These are phyloP conservation scores for Choreutis nemorana DNA, from an alignment of 2,888 invertebrate species.

Conservation along the genomic window DNA sequence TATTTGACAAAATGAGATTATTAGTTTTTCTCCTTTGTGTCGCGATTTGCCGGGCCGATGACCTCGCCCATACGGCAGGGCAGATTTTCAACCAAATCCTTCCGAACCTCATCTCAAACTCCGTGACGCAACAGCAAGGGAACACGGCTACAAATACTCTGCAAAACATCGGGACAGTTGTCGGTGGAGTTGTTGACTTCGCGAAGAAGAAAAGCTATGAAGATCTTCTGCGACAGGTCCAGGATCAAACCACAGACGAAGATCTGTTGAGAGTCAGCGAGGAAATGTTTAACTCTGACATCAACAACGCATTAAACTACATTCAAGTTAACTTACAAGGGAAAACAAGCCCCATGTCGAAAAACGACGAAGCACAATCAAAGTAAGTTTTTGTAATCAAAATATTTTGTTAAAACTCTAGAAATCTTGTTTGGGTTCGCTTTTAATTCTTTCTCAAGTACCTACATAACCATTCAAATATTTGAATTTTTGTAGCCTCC, in stretches of 20 bases:
- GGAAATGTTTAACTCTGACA: slow-evolving; percentile 74
- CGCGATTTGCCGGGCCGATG: slow-evolving; percentile 37
- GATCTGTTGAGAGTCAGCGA: slow-evolving; percentile 76
- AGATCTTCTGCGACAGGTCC: slow-evolving; percentile 44
- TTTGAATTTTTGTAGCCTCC: slow-evolving; percentile 59
- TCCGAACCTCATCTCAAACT: slow-evolving; percentile 45
- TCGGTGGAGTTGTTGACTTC: slow-evolving; percentile 56
- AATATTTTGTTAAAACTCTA: no score
- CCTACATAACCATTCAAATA: neutral
- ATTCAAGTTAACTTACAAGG: slow-evolving; percentile 79
- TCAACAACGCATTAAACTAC: slow-evolving; percentile 75
- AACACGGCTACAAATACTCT: slow-evolving; percentile 48
- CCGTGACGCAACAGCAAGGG: slow-evolving; percentile 42
- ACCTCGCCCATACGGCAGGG: slow-evolving; percentile 46
- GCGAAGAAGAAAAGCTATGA: slow-evolving; percentile 58
- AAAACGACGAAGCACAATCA: slow-evolving; percentile 75
- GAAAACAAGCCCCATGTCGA: slow-evolving; percentile 73
- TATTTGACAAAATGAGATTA: slow-evolving; percentile 36
- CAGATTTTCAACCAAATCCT: slow-evolving; percentile 55
- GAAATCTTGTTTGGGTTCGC: no score
- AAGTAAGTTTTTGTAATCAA: no score
- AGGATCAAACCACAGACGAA: slow-evolving; percentile 68
- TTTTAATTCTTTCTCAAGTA: no score
- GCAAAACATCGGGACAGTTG: slow-evolving; percentile 51
- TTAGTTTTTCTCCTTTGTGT: slow-evolving; percentile 31